A percentile compares a stretch with the other conserved stretches of the same genome.
These are phyloP conservation scores for Nyctibius bracteatus DNA, from an alignment of 2,113 vertebrate genomes.

Conservation along the genomic window DNA sequence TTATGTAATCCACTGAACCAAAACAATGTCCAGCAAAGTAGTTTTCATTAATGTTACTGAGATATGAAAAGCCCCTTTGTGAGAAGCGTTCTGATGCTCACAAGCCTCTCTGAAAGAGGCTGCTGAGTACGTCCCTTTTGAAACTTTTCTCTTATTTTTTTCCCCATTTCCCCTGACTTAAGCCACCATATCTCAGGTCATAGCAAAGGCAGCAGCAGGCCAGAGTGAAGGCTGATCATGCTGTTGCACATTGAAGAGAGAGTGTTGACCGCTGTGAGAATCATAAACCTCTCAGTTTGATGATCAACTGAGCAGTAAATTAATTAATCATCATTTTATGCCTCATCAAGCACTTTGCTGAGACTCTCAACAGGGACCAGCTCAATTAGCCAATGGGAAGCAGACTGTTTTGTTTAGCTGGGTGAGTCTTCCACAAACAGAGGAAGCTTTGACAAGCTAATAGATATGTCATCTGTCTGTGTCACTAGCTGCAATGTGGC, in stretches of 20 bases:
- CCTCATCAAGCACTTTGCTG: conserved; percentile 97
- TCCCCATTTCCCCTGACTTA: conserved; percentile 7
- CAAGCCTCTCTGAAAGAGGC: not conserved
- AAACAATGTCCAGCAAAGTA: conserved; percentile 10
- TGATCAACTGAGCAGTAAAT: conserved; percentile 98
- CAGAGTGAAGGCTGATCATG: conserved; percentile 69
- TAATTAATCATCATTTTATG: conserved; percentile 99
- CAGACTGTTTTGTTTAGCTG: conserved; percentile 92
- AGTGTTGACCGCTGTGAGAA: conserved; percentile 92
- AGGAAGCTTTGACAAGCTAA: conserved; percentile 89
- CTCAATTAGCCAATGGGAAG: conserved; percentile 88
- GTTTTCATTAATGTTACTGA: conserved; percentile 47
- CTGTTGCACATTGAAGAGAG: conserved; percentile 69
- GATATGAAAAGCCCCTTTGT: conserved; percentile 16
- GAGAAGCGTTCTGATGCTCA: not conserved
- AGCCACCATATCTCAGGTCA: conserved; percentile 80
- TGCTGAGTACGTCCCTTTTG: not conserved
- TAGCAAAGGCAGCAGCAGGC: conserved; percentile 82
- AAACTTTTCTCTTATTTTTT: conserved; percentile 27
- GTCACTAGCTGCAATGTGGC: conserved; percentile 80
- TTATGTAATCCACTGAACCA: not conserved
- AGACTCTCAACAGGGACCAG: conserved; percentile 81
- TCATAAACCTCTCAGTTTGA: conserved; percentile 95
- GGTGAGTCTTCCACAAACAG: conserved; percentile 85
- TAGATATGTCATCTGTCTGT: conserved; percentile 96